A percentile compares a stretch with the other conserved stretches of the same genome.
Conservation (phyloP, 2,113 vertebrate genomes). For the Alectura lathami region DNA sequence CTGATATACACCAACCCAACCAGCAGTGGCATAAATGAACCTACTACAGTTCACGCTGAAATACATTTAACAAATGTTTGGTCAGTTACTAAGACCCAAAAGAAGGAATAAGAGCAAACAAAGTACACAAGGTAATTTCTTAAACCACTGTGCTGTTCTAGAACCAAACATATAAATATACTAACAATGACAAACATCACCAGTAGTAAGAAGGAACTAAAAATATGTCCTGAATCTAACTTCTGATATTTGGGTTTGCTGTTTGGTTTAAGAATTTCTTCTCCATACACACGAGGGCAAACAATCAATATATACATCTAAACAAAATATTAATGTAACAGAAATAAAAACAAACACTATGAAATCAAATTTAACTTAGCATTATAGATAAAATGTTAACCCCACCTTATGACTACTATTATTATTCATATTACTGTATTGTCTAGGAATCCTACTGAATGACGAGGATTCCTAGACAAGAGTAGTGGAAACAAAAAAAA, state of each 20-base stretch:
- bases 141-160: background rate
- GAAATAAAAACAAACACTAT: background rate
- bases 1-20: background rate
- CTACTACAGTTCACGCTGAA: background rate
- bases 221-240: background rate
- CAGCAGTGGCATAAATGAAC: background rate
- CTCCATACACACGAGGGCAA: background rate
- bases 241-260: background rate
- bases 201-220: background rate
- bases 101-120: background rate
- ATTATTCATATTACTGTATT: background rate
- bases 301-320: background rate
- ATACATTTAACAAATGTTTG: accelerated
- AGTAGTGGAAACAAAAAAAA: background rate
- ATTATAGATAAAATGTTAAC: background rate
- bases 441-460: background rate
- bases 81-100: background rate
- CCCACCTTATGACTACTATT: background rate
- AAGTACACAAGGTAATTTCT: background rate
- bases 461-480: background rate
- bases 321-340: background rate
- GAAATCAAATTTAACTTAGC: background rate
- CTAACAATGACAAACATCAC: background rate
- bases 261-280: background rate
- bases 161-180: background rate